phyloP scores from a whole-genome alignment of 1,140 invertebrate species.

The Dreissena polymorpha region DNA sequence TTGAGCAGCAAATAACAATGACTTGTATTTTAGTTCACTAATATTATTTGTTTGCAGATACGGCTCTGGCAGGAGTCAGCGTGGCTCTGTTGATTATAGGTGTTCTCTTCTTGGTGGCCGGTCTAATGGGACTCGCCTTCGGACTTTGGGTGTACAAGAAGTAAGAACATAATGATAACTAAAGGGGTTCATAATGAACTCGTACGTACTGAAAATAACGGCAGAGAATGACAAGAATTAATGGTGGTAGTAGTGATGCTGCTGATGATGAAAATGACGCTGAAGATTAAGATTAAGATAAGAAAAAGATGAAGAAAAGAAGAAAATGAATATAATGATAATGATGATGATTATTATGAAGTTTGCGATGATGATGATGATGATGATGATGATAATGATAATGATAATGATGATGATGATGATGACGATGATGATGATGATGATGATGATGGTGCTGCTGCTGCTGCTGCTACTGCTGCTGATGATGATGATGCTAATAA shows the following conservation, averaged over 20 bases:
- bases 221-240: no score
- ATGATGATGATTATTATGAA: neutral
- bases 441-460: neutral
- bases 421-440: neutral
- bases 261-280: no score
- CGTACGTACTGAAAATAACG: no score
- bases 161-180: conserved; percentile 20
- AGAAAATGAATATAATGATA: conserved; percentile 5
- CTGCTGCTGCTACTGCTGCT: neutral
- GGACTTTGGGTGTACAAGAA: conserved; percentile 45
- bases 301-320: no score
- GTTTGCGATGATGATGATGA: neutral
- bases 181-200: no score
- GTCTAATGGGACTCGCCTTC: conserved; percentile 4
- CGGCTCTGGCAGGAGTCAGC: conserved; percentile 14
- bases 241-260: no score
- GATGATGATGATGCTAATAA: neutral
- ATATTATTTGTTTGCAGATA: conserved; percentile 1
- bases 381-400: neutral
- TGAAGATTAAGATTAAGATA: no score
- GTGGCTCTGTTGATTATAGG: conserved; percentile 31
- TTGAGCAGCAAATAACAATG: no score
- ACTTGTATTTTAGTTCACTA: no score
- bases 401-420: neutral
- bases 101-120: conserved; percentile 10